Conservation (phyloP, 2,113 vertebrate species). For the Rhinopomastus cyanomelas region DNA sequence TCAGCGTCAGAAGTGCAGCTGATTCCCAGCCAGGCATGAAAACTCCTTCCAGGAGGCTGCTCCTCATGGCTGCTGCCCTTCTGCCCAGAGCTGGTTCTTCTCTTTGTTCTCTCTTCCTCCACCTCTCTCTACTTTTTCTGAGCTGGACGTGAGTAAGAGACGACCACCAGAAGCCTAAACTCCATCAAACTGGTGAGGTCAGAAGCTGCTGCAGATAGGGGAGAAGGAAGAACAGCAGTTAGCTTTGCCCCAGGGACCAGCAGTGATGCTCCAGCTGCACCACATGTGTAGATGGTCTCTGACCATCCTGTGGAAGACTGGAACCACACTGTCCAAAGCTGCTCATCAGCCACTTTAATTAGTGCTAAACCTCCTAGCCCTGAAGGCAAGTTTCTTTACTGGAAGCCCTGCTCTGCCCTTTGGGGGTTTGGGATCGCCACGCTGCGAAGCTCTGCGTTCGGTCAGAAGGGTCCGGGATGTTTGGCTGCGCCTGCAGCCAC, state of each 20-base stretch:
- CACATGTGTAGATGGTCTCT: neutral
- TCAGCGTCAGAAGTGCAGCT: neutral
- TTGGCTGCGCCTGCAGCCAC: neutral
- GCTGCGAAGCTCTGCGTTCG: neutral
- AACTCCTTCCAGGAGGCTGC: neutral
- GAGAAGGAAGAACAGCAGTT: neutral
- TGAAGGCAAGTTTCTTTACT: neutral
- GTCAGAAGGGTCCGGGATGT: neutral
- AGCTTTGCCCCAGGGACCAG: neutral
- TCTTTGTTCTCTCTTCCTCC: neutral
- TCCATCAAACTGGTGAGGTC: neutral
- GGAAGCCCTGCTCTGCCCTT: neutral
- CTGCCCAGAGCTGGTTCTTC: neutral
- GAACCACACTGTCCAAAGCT: neutral
- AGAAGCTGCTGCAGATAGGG: neutral
- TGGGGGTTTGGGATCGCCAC: neutral
- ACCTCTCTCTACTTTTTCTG: no score
- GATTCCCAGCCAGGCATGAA: neutral
- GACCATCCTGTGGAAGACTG: neutral
- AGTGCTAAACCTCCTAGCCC: neutral
- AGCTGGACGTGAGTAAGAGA: neutral
- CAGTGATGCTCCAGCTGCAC: neutral
- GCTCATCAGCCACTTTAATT: slow-evolving; percentile 8
- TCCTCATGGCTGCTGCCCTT: neutral
- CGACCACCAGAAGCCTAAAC: neutral